These are phyloP conservation scores for Xiphydria camelus DNA, from an alignment of 2,888 invertebrate genomes.

Conservation along the genomic window DNA sequence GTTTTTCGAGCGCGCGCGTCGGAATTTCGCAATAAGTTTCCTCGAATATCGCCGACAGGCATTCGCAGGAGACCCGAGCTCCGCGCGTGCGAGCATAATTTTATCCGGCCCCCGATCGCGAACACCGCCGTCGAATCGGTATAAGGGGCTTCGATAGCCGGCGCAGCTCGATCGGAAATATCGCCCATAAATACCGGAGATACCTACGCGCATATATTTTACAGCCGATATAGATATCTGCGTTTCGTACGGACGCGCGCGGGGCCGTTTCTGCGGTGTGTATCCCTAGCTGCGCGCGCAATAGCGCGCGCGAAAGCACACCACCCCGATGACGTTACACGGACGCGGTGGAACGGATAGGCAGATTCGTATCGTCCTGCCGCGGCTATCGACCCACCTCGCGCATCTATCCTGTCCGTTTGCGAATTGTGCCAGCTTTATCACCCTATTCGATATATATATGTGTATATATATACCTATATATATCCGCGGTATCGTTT, in stretches of 20 bases:
- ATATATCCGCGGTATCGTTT: too few species aligned
- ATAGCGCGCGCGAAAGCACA: constrained; percentile 6
- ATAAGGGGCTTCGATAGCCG: constrained; percentile 56
- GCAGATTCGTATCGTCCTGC: constrained; percentile 41
- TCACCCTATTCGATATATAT: too few species aligned
- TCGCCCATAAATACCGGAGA: constrained; percentile 58
- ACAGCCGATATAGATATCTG: too few species aligned
- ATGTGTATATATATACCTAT: too few species aligned
- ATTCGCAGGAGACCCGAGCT: too few species aligned
- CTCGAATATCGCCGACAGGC: too few species aligned
- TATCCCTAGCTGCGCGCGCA: constrained; percentile 35
- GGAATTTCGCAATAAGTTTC: too few species aligned
- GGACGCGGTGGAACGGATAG: constrained; percentile 28
- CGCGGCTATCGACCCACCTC: constrained; percentile 27
- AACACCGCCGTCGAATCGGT: constrained; percentile 56
- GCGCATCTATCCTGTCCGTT: too few species aligned
- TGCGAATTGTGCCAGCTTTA: too few species aligned
- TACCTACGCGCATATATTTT: constrained; percentile 32
- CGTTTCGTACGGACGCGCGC: constrained; percentile 30
- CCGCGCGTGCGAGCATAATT: constrained; percentile 57
- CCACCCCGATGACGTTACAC: constrained; percentile 6
- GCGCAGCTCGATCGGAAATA: constrained; percentile 58
- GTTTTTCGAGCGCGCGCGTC: too few species aligned
- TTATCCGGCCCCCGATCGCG: constrained; percentile 57
- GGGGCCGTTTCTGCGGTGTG: constrained; percentile 18